phyloP scores from a whole-genome alignment of 2,888 invertebrate genomes.

The Eurytoma adleriae region DNA sequence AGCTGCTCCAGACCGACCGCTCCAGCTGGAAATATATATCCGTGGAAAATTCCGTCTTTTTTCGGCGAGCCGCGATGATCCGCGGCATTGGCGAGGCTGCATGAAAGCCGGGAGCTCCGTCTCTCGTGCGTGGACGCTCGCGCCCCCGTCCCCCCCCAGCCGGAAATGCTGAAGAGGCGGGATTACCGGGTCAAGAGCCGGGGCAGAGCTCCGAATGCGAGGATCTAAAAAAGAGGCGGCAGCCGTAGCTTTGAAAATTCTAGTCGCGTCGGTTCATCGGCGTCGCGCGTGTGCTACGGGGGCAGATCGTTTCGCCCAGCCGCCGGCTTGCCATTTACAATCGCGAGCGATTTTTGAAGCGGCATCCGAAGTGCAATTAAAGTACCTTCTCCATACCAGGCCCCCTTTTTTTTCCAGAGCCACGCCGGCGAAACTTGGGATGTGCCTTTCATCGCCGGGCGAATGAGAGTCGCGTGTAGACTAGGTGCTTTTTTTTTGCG shows the following conservation, averaged over 20 bases:
- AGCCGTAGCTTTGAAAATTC: slow-evolving; percentile 40
- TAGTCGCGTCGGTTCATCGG: slow-evolving; percentile 40
- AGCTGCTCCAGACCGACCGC: too few relatives aligned
- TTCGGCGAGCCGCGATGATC: background rate
- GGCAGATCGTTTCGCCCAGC: background rate
- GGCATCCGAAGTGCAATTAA: slow-evolving; percentile 46
- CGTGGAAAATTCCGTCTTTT: too few relatives aligned
- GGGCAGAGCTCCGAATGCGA: slow-evolving; percentile 6
- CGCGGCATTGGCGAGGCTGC: background rate
- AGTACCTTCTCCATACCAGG: background rate
- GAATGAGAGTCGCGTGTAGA: background rate
- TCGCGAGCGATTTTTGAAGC: too few relatives aligned
- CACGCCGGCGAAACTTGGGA: too few relatives aligned
- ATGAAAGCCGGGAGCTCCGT: background rate
- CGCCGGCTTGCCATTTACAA: background rate
- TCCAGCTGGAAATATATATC: too few relatives aligned
- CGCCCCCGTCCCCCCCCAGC: too few relatives aligned
- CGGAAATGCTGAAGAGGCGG: background rate
- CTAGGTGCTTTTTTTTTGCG: background rate
- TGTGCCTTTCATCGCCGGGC: background rate
- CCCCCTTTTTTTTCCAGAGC: background rate
- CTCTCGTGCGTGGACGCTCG: too few relatives aligned
- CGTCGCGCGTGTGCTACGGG: background rate
- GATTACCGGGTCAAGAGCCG: slow-evolving; percentile 47
- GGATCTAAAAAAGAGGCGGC: slow-evolving; percentile 8